Base-by-base conservation (phyloP, 2,888 invertebrate species). In the Phengaris arion region DNA sequence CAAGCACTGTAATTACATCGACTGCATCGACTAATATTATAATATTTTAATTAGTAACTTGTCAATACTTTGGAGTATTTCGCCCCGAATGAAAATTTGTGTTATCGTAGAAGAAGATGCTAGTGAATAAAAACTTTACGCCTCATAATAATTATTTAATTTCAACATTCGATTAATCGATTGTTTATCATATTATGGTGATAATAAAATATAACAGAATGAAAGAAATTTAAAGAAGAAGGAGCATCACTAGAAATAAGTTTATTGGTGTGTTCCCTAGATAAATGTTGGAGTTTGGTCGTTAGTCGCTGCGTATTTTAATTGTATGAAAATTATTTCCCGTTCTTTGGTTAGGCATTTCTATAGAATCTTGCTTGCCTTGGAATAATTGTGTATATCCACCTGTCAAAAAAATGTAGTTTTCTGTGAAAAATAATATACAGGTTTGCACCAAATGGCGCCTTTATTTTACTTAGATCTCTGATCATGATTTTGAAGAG, bases 251-350 rank as follows among this genome's bases (percentile, higher is more conserved):
- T 68, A 48, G 13, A 45, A 46, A 45, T 68, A 68, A 7, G 68
- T 48, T 68, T 68, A 68, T 46, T 68, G 46, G 9, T 68, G n/a
- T 68, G 48, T 48, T 68, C 68, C n/a, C 46, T 68, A 68, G 13
- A 48, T 68, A 46, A 68, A 68, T 46, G 7, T 9, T 68, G n/a
- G 68, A 48, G 68, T 68, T 48, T 46, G 46, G 46, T 46, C n/a
- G 45, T 6, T 4, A 55, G 0, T 55, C 68, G 68, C 68, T 9
- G 45, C 13, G 13, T 1, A 46, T 46, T 68, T 46, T 68, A 45
- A 45, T 46, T 46, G 68, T 68, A 68, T 45, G n/a, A 45, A 3
- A 68, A 68, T 68, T 6, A n/a, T 3, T 68, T 46, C 46, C 12
- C 48, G 13, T 68, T 68, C n/a, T 13, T 13, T n/a, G 13, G 8